A percentile compares a stretch with the other conserved stretches of the same genome.
Evolutionary conservation across 2,888 invertebrate genomes (phyloP).

Genomic region (Acrocera orbiculus): DNA sequence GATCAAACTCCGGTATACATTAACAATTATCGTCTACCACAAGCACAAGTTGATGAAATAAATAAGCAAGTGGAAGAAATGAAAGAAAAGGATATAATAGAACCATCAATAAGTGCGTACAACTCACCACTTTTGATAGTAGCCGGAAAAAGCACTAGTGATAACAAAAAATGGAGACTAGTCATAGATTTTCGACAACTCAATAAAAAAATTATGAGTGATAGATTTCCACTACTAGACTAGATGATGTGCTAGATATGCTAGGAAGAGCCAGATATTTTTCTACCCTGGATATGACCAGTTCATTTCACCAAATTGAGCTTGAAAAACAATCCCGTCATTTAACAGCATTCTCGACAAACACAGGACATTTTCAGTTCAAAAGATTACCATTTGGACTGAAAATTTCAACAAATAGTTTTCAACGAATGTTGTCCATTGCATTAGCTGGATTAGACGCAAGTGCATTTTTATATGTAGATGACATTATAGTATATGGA

Average conservation of each 20-base stretch:
- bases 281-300: neutral
- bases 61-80: constrained; percentile 16
- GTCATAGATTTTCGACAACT: constrained; percentile 2
- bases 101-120: constrained; percentile 13
- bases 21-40: constrained; percentile 4
- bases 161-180: neutral
- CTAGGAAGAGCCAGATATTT: constrained; percentile 3
- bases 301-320: constrained; percentile 6
- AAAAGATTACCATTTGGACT: constrained; percentile 11
- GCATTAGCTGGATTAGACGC: constrained; percentile 8
- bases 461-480: constrained; percentile 12
- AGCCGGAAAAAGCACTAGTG: constrained; percentile 7
- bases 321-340: constrained; percentile 8
- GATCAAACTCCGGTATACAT: neutral
- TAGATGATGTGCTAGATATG: constrained; percentile 6
- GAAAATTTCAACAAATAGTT: constrained; percentile 12
- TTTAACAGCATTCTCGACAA: constrained; percentile 10
- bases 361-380: constrained; percentile 10
- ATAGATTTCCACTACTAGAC: constrained; percentile 7
- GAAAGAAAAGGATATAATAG: constrained; percentile 16
- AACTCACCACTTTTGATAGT: constrained; percentile 14
- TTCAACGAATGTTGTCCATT: constrained; percentile 12
- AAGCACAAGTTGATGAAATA: constrained; percentile 5
- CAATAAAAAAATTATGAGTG: constrained; percentile 6
- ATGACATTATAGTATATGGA: constrained; percentile 14